Evolutionary conservation across 2,113 vertebrate species (phyloP).

Genomic region (Carassius carassius): DNA sequence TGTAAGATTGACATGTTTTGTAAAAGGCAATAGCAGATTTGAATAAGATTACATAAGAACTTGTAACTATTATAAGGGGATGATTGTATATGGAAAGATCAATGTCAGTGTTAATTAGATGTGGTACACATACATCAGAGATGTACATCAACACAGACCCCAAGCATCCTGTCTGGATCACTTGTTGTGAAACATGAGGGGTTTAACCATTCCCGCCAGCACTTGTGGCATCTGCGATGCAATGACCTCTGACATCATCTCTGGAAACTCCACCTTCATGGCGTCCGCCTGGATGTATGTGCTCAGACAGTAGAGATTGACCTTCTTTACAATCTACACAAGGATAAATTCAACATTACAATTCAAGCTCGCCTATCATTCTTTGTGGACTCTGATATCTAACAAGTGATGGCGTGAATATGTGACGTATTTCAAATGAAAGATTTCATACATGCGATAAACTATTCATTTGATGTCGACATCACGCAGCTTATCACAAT

Average conservation of each 20-base stretch:
- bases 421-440: background rate
- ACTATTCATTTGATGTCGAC: background rate
- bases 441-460: background rate
- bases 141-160: background rate
- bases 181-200: conserved; percentile 92
- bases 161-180: conserved; percentile 51
- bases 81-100: conserved; percentile 5
- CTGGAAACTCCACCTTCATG: conserved; percentile 94
- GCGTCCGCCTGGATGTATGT: conserved; percentile 95
- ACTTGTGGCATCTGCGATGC: conserved; percentile 95
- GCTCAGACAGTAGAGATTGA: conserved; percentile 95
- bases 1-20: background rate
- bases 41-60: too few relatives aligned
- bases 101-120: background rate
- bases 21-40: background rate
- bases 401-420: background rate
- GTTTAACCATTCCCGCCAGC: conserved; percentile 97
- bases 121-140: background rate
- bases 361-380: background rate
- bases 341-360: conserved; percentile 37
- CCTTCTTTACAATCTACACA: conserved; percentile 93
- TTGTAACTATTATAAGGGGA: background rate
- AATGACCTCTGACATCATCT: conserved; percentile 99
- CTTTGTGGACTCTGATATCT: background rate
- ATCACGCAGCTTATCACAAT: background rate